Conservation (phyloP, 2,113 vertebrate genomes). For the Ciconia stormi region DNA sequence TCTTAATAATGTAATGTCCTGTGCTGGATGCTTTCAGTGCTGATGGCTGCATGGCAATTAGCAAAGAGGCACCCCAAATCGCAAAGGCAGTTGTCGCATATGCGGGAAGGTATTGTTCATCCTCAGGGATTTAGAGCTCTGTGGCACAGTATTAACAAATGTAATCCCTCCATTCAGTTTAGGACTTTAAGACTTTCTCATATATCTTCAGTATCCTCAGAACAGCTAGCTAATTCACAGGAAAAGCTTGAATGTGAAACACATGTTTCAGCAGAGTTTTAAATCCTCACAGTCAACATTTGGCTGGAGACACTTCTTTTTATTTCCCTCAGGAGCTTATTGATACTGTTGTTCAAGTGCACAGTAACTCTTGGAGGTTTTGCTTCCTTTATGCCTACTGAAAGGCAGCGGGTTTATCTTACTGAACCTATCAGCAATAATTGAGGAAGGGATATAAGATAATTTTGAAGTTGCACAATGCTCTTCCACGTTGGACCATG, state of each 20-base stretch:
- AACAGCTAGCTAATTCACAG: constrained; percentile 6
- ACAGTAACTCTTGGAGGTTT: background rate
- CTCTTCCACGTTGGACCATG: background rate
- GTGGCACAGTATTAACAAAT: background rate
- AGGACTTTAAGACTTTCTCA: background rate
- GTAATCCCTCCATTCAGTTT: background rate
- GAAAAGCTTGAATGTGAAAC: constrained; percentile 6
- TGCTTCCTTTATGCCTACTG: background rate
- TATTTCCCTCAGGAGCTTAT: background rate
- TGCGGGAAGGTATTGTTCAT: background rate
- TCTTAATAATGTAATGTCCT: background rate
- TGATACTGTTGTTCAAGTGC: background rate
- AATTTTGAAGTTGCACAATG: background rate
- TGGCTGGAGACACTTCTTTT: background rate
- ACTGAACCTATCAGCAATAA: background rate
- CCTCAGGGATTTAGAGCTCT: background rate
- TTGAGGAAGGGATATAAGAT: background rate
- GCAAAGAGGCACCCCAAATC: background rate
- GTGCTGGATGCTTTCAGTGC: background rate
- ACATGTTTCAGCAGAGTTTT: constrained; percentile 14
- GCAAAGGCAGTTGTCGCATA: background rate
- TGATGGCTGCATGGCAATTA: background rate
- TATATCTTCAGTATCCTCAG: background rate
- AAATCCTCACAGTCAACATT: background rate
- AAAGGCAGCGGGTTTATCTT: background rate